Evolutionary conservation across 2,888 invertebrate genomes (phyloP).

Genomic region (Vannuccia rotundouncinata): DNA sequence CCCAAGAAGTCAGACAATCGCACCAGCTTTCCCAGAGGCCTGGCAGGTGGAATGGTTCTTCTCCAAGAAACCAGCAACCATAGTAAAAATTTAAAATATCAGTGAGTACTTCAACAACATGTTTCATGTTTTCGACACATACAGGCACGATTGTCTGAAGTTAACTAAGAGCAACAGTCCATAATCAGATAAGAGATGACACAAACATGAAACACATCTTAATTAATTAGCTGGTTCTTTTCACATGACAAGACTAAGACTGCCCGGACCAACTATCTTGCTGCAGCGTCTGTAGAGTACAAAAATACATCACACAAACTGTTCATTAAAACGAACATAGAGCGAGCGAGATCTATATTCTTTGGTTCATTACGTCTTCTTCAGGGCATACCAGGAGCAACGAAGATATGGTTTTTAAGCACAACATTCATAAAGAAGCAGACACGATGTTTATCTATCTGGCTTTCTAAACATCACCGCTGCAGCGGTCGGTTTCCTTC

Average conservation of each 20-base stretch:
- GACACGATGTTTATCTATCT: constrained; percentile 15
- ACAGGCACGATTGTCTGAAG: constrained; percentile 8
- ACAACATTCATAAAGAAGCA: constrained; percentile 33
- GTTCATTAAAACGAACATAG: too few species aligned
- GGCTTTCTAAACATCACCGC: constrained; percentile 19
- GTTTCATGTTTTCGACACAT: background rate
- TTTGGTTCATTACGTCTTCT: constrained; percentile 38
- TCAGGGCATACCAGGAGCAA: constrained; percentile 38
- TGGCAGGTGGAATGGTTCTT: constrained; percentile 17
- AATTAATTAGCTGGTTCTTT: constrained; percentile 38
- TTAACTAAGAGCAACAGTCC: constrained; percentile 12
- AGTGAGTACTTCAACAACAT: constrained; percentile 24
- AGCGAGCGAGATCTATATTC: too few species aligned
- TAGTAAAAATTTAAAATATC: background rate
- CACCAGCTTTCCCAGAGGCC: too few species aligned
- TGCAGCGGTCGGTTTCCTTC: constrained; percentile 5
- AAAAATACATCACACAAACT: constrained; percentile 31
- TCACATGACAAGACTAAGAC: constrained; percentile 40
- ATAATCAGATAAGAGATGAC: constrained; percentile 36
- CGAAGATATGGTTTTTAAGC: background rate
- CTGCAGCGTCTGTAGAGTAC: constrained; percentile 36
- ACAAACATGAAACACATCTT: constrained; percentile 37
- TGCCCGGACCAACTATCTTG: constrained; percentile 36
- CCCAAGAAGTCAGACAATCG: too few species aligned
- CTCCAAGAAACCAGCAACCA: constrained; percentile 14